A percentile compares a stretch with the other conserved stretches of the same genome.
Evolutionary conservation across 2,113 vertebrate species (phyloP).

Genomic region (Tapirus terrestris): DNA sequence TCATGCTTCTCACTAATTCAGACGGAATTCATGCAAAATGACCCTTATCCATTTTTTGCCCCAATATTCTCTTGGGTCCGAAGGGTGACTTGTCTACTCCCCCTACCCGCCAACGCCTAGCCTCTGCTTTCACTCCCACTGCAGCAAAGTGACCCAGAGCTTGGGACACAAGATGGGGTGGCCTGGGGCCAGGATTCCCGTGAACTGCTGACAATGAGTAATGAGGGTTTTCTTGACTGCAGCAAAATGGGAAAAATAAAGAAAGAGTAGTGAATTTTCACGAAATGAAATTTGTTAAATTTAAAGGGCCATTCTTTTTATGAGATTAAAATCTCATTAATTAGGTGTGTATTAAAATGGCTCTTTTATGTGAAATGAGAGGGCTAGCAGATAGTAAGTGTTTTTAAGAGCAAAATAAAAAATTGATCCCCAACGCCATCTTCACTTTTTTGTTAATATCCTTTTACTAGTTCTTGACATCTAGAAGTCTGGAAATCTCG

Average conservation of each 20-base stretch:
- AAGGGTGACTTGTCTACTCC: not conserved
- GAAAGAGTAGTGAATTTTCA: not conserved
- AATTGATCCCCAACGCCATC: not conserved
- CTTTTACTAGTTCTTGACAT: not conserved
- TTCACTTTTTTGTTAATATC: not conserved
- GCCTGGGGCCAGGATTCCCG: not conserved
- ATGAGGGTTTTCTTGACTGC: not conserved
- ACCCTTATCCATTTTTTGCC: not conserved
- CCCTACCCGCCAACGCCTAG: too few relatives aligned
- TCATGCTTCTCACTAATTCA: not conserved
- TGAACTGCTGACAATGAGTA: not conserved
- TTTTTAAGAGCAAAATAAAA: slow-evolving; percentile 58
- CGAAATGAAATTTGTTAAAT: slow-evolving; percentile 44
- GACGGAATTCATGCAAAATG: not conserved
- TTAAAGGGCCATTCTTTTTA: slow-evolving; percentile 40
- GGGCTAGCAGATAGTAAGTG: not conserved
- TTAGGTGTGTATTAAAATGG: slow-evolving; percentile 30
- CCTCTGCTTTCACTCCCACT: not conserved
- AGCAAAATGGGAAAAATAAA: not conserved
- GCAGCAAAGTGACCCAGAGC: not conserved
- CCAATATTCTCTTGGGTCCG: not conserved
- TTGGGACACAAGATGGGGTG: not conserved
- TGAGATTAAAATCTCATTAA: slow-evolving; percentile 57
- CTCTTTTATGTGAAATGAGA: slow-evolving; percentile 27
- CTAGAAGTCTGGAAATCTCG: not conserved